These are phyloP conservation scores for Leptobrachium leishanense DNA, from an alignment of 2,113 vertebrate species.

Conservation along the genomic window DNA sequence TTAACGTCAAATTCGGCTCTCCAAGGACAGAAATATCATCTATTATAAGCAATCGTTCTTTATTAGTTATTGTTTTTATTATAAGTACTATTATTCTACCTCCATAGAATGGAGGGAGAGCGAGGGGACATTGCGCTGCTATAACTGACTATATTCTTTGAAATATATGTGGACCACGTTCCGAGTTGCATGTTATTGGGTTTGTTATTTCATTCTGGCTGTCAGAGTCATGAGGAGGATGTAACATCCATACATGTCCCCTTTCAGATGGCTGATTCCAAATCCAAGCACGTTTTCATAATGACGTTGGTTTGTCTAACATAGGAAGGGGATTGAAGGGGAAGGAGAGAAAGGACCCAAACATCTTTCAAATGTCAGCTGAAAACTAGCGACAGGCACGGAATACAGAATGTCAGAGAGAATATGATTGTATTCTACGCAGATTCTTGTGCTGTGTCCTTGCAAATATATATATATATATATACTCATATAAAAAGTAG, in stretches of 20 bases:
- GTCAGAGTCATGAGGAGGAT: not conserved
- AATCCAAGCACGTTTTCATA: constrained; percentile 17
- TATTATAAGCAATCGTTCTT: too few relatives aligned
- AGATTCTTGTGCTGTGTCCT: not conserved
- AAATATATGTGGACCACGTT: not conserved
- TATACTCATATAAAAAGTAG: too few relatives aligned
- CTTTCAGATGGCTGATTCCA: constrained; percentile 17
- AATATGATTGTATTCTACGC: not conserved
- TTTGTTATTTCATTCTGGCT: not conserved
- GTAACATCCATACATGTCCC: not conserved
- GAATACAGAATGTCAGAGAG: constrained; percentile 10
- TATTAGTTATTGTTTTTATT: too few relatives aligned
- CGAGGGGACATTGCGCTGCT: too few relatives aligned
- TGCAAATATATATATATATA: too few relatives aligned
- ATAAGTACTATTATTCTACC: too few relatives aligned
- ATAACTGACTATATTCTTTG: not conserved
- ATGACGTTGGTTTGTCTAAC: constrained; percentile 27
- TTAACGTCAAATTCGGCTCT: too few relatives aligned
- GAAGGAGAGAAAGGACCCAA: not conserved
- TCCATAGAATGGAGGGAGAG: too few relatives aligned
- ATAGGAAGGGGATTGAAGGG: constrained; percentile 8
- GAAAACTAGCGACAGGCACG: not conserved
- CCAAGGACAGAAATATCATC: too few relatives aligned
- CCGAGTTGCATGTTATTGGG: too few relatives aligned
- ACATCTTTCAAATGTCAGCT: constrained; percentile 9